Evolutionary conservation across 2,888 invertebrate species (phyloP).

Genomic region (Cataglyphis albicans): DNA sequence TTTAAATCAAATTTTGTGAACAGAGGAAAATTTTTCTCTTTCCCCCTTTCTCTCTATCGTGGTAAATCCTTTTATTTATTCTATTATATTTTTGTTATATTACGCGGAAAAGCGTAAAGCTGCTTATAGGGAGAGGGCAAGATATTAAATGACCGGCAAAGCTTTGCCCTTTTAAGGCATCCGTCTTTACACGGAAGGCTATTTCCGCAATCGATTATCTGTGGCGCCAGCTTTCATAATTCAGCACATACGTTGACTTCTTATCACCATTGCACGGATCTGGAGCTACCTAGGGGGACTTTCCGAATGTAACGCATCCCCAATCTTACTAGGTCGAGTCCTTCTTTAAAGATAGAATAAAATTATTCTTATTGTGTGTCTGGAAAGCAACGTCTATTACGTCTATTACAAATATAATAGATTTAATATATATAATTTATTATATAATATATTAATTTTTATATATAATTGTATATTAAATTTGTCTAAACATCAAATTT

Average conservation of each 20-base stretch:
- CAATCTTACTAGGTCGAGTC: conserved; percentile 3
- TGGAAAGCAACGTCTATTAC: neutral
- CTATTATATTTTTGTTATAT: neutral
- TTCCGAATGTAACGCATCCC: conserved; percentile 15
- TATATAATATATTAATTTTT: no score
- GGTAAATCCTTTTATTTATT: conserved; percentile 4
- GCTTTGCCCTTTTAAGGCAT: conserved; percentile 23
- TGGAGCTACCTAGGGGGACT: neutral
- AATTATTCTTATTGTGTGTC: neutral
- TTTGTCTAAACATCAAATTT: no score
- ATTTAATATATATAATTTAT: no score
- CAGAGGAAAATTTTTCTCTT: neutral
- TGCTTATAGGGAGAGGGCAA: neutral
- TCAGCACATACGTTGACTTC: conserved; percentile 38
- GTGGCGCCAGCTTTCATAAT: conserved; percentile 59
- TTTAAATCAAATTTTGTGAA: neutral
- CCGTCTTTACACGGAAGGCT: conserved; percentile 46
- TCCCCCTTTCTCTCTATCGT: neutral
- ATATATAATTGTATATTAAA: no score
- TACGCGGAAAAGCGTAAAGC: neutral
- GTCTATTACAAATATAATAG: neutral
- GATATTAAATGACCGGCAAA: conserved; percentile 24
- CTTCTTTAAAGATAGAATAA: neutral
- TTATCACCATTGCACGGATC: conserved; percentile 58
- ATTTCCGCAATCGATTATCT: conserved; percentile 63